Evolutionary conservation across 1,140 invertebrate genomes (phyloP), one percentile per base, ranked within the genome.

Genomic region (Zophobas morio): DNA sequence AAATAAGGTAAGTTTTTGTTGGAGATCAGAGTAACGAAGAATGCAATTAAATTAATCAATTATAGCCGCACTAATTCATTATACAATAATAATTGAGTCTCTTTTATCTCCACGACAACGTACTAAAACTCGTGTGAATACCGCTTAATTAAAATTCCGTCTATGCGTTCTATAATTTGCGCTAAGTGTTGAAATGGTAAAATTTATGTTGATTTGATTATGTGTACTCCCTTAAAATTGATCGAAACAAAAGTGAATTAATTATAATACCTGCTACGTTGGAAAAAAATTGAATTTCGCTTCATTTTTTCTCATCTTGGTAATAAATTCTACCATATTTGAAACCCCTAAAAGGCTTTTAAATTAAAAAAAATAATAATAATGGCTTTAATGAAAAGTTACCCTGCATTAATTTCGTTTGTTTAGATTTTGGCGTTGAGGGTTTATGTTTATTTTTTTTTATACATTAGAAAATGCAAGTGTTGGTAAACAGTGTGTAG

Each of bases 121-220:
- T 60, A 60, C 37, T 60, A 60, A 60, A 60, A 60, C 6, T 8
- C 56, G 35, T 37, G 56, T 60, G 60, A 66, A 66, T 66, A 66
- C 60, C 60, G 6, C 60, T 66, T 66, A 66, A 66, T 66, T 66
- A 66, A 66, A 40, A 66, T 66, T 66, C 37, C 42, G 37, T 40
- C 37, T 42, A 66, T 66, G 6, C 32, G 6, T 34, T 54, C 32
- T 54, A 33, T 54, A 34, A 54, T 54, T 54, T 34, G 53, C 32
- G 53, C 33, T 54, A 54, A 54, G 53, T 54, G 53, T 54, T 54
- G 35, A 54, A 54, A 32, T 8, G 20, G n/a, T 20, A 34, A 54
- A 54, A 54, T 34, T 20, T 34, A 34, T 34, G 53, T 34, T 32
- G 35, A 54, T 54, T 54, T 54, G 35, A 54, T 54, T 54, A 54